Percentiles rank a stretch among this genome's conserved stretches.
Evolutionary conservation across 2,113 vertebrate species (phyloP).

Genomic region (Electrona antarctica): DNA sequence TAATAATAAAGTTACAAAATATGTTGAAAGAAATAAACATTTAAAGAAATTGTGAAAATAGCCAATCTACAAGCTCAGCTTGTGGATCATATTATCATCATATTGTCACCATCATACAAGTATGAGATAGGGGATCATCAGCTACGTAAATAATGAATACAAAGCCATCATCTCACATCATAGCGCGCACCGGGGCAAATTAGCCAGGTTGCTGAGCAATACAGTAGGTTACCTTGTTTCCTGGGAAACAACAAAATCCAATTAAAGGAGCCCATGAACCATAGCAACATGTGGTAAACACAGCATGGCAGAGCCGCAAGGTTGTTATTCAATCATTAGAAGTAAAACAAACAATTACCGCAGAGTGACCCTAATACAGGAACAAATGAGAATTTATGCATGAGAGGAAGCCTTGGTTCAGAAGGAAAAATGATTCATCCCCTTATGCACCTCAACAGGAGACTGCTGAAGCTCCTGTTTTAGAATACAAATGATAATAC

Average conservation of each 20-base stretch:
- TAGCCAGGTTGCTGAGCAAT: conserved; percentile 62
- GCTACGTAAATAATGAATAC: conserved; percentile 26
- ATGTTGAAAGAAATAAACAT: too few species aligned
- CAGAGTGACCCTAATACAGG: conserved; percentile 70
- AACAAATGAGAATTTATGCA: conserved; percentile 72
- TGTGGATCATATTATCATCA: too few species aligned
- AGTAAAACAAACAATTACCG: conserved; percentile 74
- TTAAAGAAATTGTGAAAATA: too few species aligned
- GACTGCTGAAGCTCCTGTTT: conserved; percentile 49
- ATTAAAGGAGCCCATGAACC: conserved; percentile 69
- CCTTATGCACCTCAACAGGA: conserved; percentile 38
- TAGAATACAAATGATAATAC: conserved; percentile 62
- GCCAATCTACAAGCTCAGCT: too few species aligned
- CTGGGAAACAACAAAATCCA: conserved; percentile 69
- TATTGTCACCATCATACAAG: too few species aligned
- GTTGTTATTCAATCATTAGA: conserved; percentile 70
- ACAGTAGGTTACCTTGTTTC: conserved; percentile 67
- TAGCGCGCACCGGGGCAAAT: conserved; percentile 37
- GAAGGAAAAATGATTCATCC: conserved; percentile 60
- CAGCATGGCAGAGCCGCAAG: conserved; percentile 57
- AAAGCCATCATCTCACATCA: conserved; percentile 39
- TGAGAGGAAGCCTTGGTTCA: conserved; percentile 53
- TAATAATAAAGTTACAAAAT: too few species aligned
- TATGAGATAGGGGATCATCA: conserved; percentile 18
- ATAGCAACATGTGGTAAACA: conserved; percentile 72